Percentiles rank a stretch among this genome's conserved stretches.
phyloP scores from a whole-genome alignment of 2,113 vertebrate species.

The Mohoua ochrocephala region DNA sequence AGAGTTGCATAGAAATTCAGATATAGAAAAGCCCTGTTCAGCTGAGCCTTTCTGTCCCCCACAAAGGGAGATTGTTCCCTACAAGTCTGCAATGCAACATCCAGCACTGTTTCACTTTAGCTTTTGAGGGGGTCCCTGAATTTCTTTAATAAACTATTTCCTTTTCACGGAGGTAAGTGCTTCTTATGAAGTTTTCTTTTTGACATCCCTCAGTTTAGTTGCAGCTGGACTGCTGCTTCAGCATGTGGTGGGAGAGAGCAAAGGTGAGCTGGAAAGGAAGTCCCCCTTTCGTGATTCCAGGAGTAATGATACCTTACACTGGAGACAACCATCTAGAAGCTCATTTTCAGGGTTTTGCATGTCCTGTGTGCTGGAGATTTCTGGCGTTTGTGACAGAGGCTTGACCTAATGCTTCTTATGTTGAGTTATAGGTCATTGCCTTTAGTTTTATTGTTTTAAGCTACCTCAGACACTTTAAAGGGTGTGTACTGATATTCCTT shows the following conservation, averaged over 20 bases:
- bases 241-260: not conserved
- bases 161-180: not conserved
- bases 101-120: not conserved
- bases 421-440: not conserved
- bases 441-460: not conserved
- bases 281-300: not conserved
- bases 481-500: not conserved
- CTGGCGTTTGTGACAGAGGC: not conserved
- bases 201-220: not conserved
- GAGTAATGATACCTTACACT: not conserved
- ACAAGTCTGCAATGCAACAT: not conserved
- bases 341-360: not conserved
- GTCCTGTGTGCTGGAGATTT: not conserved
- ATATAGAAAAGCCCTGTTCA: not conserved
- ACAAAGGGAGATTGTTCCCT: slow-evolving; percentile 37
- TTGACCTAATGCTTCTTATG: not conserved
- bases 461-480: not conserved
- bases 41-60: not conserved
- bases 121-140: not conserved
- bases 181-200: not conserved
- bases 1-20: not conserved
- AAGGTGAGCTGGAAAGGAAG: not conserved
- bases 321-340: not conserved
- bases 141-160: not conserved
- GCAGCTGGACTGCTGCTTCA: not conserved